Conservation (phyloP, 2,888 invertebrate species). For the Gymnosoma rotundatum region DNA sequence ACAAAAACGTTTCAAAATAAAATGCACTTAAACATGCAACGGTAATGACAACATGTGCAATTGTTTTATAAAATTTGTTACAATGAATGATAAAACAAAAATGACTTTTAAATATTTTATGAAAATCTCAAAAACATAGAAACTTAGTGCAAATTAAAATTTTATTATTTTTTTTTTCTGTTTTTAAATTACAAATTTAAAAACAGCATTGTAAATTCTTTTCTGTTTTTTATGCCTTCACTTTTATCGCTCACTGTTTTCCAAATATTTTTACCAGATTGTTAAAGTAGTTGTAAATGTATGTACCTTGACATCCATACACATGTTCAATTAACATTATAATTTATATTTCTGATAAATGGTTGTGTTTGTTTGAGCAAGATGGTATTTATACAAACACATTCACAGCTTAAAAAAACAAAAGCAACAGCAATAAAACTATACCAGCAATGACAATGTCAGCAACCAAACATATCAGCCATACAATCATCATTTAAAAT, state of each 20-base stretch:
- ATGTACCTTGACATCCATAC: neutral
- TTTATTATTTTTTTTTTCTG: too few species aligned
- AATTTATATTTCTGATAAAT: constrained; percentile 66
- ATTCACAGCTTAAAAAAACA: constrained; percentile 44
- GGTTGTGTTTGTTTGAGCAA: neutral
- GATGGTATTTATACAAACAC: constrained; percentile 41
- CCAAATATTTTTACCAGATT: neutral
- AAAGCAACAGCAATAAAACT: constrained; percentile 23
- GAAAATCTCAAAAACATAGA: too few species aligned
- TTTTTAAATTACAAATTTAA: too few species aligned
- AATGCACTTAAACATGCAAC: constrained; percentile 18
- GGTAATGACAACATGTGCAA: too few species aligned
- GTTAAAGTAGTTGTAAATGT: too few species aligned
- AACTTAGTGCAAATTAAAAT: too few species aligned
- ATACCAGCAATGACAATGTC: constrained; percentile 43
- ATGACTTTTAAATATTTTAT: too few species aligned
- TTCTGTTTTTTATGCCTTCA: neutral
- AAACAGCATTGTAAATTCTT: too few species aligned
- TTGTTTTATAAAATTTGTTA: too few species aligned
- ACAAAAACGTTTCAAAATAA: neutral
- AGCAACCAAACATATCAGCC: constrained; percentile 24
- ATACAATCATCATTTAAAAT: constrained; percentile 19
- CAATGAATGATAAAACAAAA: too few species aligned
- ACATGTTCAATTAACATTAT: constrained; percentile 30
- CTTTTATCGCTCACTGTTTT: neutral